A percentile compares a stretch with the other conserved stretches of the same genome.
phyloP scores from a whole-genome alignment of 1,140 invertebrate species.

The Sarcophaga bullata region DNA sequence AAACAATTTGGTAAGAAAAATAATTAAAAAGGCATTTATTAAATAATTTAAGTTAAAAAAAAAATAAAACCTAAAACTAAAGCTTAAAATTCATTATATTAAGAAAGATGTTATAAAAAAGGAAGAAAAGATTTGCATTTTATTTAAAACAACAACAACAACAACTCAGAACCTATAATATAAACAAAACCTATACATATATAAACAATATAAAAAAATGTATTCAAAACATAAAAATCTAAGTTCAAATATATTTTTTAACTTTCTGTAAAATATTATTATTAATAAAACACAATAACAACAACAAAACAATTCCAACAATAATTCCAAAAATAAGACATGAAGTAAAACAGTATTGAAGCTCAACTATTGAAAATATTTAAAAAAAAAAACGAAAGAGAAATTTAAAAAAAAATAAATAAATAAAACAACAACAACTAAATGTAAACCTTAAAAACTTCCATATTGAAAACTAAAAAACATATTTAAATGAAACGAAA shows the following conservation, averaged over 20 bases:
- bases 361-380: conserved; percentile 26
- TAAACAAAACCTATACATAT: not conserved
- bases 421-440: not conserved
- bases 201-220: conserved; percentile 18
- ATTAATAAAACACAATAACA: conserved; percentile 47
- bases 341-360: conserved; percentile 30
- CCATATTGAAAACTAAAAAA: conserved; percentile 29
- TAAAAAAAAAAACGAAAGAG: conserved; percentile 16
- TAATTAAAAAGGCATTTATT: not conserved
- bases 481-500: conserved; percentile 26
- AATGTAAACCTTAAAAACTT: conserved; percentile 34
- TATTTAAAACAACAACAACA: not conserved
- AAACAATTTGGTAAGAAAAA: too few relatives aligned
- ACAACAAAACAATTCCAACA: conserved; percentile 14
- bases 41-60: not conserved
- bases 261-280: conserved; percentile 41
- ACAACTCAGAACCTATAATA: conserved; percentile 20
- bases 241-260: conserved; percentile 29
- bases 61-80: not conserved
- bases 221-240: not conserved
- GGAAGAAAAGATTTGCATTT: not conserved
- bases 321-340: conserved; percentile 24
- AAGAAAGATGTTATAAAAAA: not conserved
- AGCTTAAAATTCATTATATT: conserved; percentile 11
- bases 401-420: too few relatives aligned